Percentiles rank a stretch among this genome's conserved stretches.
Conservation (phyloP, 1,140 invertebrate genomes). For the Drosophila insularis region DNA sequence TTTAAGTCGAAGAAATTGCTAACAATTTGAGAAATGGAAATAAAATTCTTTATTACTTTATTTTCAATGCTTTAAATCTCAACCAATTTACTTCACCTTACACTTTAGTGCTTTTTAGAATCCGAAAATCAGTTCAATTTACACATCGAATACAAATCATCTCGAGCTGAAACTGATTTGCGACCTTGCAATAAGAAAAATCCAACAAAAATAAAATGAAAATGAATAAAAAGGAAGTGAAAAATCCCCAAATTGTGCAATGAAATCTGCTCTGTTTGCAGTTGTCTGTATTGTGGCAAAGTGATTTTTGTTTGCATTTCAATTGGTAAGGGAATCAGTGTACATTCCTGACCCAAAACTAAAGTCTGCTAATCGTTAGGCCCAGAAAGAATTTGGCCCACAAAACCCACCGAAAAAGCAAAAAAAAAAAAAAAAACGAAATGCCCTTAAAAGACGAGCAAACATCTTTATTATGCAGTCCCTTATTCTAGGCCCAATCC, state of each 20-base stretch:
- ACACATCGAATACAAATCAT: background rate
- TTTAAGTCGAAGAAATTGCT: background rate
- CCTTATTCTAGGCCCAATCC: conserved; percentile 25
- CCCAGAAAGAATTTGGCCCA: conserved; percentile 17
- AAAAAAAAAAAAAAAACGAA: background rate
- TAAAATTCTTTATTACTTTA: background rate
- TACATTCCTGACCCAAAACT: conserved; percentile 22
- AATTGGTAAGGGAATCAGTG: conserved; percentile 15
- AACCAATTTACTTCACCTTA: background rate
- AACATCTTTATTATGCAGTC: conserved; percentile 68
- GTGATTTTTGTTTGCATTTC: conserved; percentile 37
- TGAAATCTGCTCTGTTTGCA: conserved; percentile 29
- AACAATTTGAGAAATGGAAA: background rate
- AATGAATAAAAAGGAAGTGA: conserved; percentile 14
- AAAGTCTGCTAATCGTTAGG: conserved; percentile 48
- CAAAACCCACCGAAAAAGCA: background rate
- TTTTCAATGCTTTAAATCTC: background rate
- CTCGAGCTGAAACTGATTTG: background rate
- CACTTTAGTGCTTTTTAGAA: background rate
- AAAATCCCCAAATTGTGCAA: conserved; percentile 42
- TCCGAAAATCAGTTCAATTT: conserved; percentile 2
- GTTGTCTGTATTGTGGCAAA: conserved; percentile 27
- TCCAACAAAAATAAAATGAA: background rate
- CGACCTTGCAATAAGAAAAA: background rate
- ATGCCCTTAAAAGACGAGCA: conserved; percentile 29